Evolutionary conservation across 2,113 vertebrate genomes (phyloP).

Genomic region (Rhabdomys dilectus): DNA sequence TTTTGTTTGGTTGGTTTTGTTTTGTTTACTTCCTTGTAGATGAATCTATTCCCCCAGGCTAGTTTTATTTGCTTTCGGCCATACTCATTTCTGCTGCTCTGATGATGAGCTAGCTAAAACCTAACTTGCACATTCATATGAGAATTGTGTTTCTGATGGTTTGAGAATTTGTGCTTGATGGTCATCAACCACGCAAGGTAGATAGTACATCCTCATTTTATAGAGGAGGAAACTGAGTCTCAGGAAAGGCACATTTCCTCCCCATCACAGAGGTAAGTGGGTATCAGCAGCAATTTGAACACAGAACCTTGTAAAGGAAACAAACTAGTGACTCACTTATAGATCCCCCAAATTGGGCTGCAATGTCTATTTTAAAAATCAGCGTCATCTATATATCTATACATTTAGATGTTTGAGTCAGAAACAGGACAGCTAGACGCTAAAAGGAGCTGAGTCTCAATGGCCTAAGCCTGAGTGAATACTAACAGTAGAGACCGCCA

Average conservation of each 20-base stretch:
- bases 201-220: conserved; percentile 22
- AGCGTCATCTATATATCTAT: background rate
- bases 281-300: background rate
- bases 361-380: background rate
- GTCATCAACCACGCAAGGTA: conserved; percentile 61
- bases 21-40: conserved; percentile 24
- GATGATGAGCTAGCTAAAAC: background rate
- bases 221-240: conserved; percentile 54
- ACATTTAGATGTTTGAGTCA: background rate
- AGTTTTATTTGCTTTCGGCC: conserved; percentile 32
- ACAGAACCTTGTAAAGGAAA: background rate
- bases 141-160: background rate
- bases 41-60: conserved; percentile 15
- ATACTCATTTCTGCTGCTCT: conserved; percentile 1
- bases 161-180: conserved; percentile 34
- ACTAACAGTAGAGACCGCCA: background rate
- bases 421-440: background rate
- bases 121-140: background rate
- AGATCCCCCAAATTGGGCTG: background rate
- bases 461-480: conserved; percentile 24
- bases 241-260: background rate
- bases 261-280: conserved; percentile 18
- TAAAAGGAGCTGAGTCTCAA: conserved; percentile 16
- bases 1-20: too few species aligned
- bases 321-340: background rate